Base-by-base conservation (phyloP, 1,140 invertebrate species). In the Dysdera silvatica region DNA sequence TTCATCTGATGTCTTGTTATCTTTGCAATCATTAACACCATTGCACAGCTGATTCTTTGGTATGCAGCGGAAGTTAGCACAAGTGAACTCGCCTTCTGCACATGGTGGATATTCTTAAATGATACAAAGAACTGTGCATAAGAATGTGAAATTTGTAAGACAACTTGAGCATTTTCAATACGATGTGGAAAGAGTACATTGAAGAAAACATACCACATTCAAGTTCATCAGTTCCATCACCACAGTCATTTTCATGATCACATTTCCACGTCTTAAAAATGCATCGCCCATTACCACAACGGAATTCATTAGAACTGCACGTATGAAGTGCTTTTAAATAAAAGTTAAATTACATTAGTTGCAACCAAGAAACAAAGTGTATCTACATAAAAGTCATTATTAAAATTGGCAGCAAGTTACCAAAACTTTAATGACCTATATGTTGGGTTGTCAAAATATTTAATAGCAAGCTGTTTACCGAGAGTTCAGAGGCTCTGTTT, bases 221-320 rank as follows among this genome's bases (percentile, higher is more conserved):
- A 61, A 88, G 80, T 76, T 98, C 94, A 74, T 97, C 94, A 23
- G 88, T 91, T 0, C 86, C 85, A 73, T 98, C 83, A 31, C 91
- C 87, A 75, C 94, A 98, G 70, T 98, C 93, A 71, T 98, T 95
- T 79, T 88, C 94, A 73, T 89, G 87, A 76, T 94, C 91, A 72
- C 92, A 95, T 74, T 90, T 89, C 92, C 91, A 95, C 0, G 89
- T 88, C 71, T 89, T 89, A 72, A 95, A 94, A 65, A 98, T 96
- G 71, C 95, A 97, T 2, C 93, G 82, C 0, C 91, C 92, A 72
- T 97, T 97, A 54, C 86, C 85, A 77, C 95, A 98, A 24, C 91
- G 83, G 81, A 95, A 97, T 75, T 97, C 91, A 70, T 88, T 91
- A 0, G 87, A 82, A 23, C 87, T 89, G 74, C 94, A 98, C 0